Evolutionary conservation across 2,888 invertebrate genomes (phyloP).

Genomic region (Metopia argyrocephala): DNA sequence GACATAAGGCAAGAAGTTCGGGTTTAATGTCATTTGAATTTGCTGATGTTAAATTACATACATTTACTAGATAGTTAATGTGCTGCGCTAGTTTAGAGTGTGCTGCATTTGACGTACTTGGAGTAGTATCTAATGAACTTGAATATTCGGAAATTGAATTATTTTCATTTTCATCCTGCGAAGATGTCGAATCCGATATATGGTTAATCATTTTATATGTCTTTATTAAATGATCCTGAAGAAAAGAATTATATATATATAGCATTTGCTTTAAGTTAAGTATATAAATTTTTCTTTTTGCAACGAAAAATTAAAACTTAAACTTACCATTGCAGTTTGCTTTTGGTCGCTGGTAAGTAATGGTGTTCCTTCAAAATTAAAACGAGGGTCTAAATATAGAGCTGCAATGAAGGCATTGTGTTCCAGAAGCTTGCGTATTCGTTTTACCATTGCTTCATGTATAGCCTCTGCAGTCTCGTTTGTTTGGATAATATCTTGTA

Average conservation of each 20-base stretch:
- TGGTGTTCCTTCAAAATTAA: slow-evolving; percentile 26
- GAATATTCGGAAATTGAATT: neutral
- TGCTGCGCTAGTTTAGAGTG: neutral
- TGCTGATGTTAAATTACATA: too few relatives aligned
- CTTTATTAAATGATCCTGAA: neutral
- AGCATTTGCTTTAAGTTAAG: too few relatives aligned
- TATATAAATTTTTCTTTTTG: too few relatives aligned
- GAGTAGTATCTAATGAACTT: neutral
- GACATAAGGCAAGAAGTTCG: too few relatives aligned
- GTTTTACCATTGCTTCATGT: slow-evolving; percentile 9
- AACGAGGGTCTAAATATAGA: slow-evolving; percentile 14
- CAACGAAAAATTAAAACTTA: slow-evolving; percentile 11
- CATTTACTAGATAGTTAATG: too few relatives aligned
- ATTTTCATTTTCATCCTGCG: neutral
- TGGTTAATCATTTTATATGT: too few relatives aligned
- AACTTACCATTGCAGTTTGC: too few relatives aligned
- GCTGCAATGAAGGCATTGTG: slow-evolving; percentile 12
- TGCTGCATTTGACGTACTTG: slow-evolving; percentile 6
- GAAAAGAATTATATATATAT: neutral
- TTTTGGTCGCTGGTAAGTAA: neutral
- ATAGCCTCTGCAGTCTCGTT: too few relatives aligned
- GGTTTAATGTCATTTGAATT: too few relatives aligned
- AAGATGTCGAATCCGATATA: neutral
- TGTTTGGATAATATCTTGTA: too few relatives aligned
- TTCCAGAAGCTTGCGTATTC: slow-evolving; percentile 21